Conservation (phyloP, 1,140 invertebrate genomes). For the Euwallacea fornicatus region DNA sequence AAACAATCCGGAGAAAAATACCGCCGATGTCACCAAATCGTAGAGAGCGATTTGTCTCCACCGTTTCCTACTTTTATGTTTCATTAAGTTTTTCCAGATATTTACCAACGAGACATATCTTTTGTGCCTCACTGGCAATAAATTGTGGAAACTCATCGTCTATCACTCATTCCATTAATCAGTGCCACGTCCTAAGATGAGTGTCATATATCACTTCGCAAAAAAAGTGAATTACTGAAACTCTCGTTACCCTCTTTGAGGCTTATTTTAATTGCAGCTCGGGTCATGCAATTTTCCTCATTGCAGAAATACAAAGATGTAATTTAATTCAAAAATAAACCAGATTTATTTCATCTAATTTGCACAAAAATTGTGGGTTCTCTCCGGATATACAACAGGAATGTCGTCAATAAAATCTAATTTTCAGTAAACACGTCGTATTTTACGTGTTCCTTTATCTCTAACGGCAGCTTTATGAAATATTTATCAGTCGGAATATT, state of each 20-base stretch:
- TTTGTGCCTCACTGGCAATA: conserved; percentile 10
- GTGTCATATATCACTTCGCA: conserved; percentile 6
- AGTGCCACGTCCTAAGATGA: not conserved
- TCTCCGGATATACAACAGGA: not conserved
- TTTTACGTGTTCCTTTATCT: conserved; percentile 29
- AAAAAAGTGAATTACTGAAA: conserved; percentile 4
- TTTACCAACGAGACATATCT: conserved; percentile 19
- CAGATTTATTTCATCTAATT: not conserved
- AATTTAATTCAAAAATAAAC: not conserved
- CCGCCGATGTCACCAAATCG: not conserved
- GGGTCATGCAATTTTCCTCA: too few species aligned
- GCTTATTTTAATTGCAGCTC: too few species aligned
- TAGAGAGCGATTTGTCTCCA: conserved; percentile 22
- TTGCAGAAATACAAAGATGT: not conserved
- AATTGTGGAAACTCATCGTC: conserved; percentile 19
- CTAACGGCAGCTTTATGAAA: conserved; percentile 30
- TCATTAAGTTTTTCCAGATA: conserved; percentile 27
- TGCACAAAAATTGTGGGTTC: conserved; percentile 1
- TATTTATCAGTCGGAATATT: conserved; percentile 34
- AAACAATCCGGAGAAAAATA: too few species aligned
- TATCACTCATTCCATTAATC: conserved; percentile 20
- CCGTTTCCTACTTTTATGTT: conserved; percentile 17
- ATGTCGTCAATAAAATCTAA: conserved; percentile 23
- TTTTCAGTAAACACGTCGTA: conserved; percentile 32
- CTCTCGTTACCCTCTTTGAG: not conserved